phyloP scores from a whole-genome alignment of 2,888 invertebrate species.

The Dioctria linearis region DNA sequence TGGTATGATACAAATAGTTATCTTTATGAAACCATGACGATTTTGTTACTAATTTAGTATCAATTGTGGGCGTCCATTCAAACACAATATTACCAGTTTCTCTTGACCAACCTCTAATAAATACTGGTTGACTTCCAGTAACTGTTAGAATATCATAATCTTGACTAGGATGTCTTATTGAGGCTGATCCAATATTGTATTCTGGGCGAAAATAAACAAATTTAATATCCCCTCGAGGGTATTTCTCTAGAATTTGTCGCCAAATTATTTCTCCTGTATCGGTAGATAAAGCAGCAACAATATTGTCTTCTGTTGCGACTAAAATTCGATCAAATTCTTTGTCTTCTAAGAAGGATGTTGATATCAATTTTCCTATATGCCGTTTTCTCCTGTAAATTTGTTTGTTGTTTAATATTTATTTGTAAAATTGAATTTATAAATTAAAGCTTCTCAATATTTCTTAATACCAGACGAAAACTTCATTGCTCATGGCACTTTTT shows the following conservation, averaged over 20 bases:
- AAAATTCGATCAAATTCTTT: slow-evolving; percentile 81
- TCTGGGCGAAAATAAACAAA: slow-evolving; percentile 69
- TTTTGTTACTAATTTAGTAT: slow-evolving; percentile 69
- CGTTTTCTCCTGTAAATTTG: slow-evolving; percentile 79
- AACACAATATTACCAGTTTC: slow-evolving; percentile 80
- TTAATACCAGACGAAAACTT: too few species aligned
- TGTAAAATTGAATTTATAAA: too few species aligned
- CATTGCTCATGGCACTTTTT: too few species aligned
- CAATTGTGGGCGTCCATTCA: slow-evolving; percentile 79
- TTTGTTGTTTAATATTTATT: slow-evolving; percentile 26
- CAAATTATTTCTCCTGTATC: slow-evolving; percentile 81
- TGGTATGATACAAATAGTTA: slow-evolving; percentile 75
- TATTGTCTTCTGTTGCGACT: slow-evolving; percentile 89
- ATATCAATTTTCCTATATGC: slow-evolving; percentile 86
- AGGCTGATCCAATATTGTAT: slow-evolving; percentile 61
- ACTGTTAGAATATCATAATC: slow-evolving; percentile 82
- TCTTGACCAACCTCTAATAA: slow-evolving; percentile 86
- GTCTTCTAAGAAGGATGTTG: slow-evolving; percentile 82
- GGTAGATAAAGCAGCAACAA: slow-evolving; percentile 85
- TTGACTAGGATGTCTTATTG: slow-evolving; percentile 63
- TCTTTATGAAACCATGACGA: slow-evolving; percentile 76
- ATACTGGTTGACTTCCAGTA: slow-evolving; percentile 80
- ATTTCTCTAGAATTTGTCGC: slow-evolving; percentile 84
- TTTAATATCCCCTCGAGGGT: slow-evolving; percentile 77
- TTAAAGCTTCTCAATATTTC: too few species aligned